Base-by-base conservation (phyloP, 2,888 invertebrate species). In the Cantharis lateralis region DNA sequence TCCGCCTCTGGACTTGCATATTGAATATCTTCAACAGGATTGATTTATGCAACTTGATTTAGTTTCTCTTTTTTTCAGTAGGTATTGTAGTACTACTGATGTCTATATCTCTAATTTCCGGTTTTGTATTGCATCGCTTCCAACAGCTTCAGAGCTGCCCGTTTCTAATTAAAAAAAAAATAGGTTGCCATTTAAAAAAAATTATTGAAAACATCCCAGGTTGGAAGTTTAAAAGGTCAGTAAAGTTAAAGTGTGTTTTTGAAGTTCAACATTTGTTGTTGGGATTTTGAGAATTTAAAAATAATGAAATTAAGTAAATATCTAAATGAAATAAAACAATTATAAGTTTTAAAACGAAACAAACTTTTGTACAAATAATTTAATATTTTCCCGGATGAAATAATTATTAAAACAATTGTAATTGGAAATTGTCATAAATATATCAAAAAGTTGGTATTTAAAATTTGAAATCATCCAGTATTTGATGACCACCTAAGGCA, bases 401-500 rank as follows among this genome's bases (percentile, higher is more conserved):
- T 48, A n/a, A 48, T 48, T 48, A 48, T 9, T 24, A 24, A n/a
- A 48, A 48, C 48, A 48, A 48, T 48, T n/a, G 48, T 48, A 48
- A 48, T 48, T 48, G n/a, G 0, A n/a, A 48, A 48, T 48, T 48
- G 48, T n/a, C 48, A n/a, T 48, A 48, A 48, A n/a, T 48, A 48
- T n/a, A 48, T 48, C 7, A 13, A 48, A 48, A 48, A 48, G 48
- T 48, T 48, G n/a, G n/a, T 48, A 48, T 48, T 48, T 48, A n/a
- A 48, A 48, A 48, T 48, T 48, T n/a, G 48, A 48, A 48, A 48
- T 48, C 48, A 7, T 48, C n/a, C 48, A 48, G n/a, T 48, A 48
- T 48, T 48, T 48, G 48, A 48, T 48, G 48, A 48, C 7, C n/a
- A 48, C 48, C 48, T 48, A n/a, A 62, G 72, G 80, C 78, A 68